A percentile compares a stretch with the other conserved stretches of the same genome.
Conservation (phyloP, 2,888 invertebrate species). For the Merodon equestris region DNA sequence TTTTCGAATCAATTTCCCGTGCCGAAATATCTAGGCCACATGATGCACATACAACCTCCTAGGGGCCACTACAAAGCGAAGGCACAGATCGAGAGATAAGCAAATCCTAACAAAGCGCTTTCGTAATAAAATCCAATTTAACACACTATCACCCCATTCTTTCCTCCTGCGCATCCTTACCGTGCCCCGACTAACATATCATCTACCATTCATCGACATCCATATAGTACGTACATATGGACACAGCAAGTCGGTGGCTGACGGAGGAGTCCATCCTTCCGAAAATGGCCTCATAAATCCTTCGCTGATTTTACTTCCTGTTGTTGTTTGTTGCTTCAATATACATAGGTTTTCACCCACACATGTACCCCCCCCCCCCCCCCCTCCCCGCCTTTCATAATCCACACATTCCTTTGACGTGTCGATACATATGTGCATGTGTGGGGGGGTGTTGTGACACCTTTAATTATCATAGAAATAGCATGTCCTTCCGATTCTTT, state of each 20-base stretch:
- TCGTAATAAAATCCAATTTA: slow-evolving; percentile 57
- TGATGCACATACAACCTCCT: neutral
- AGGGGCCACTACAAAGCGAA: neutral
- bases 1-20: slow-evolving; percentile 52
- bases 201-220: too few species aligned
- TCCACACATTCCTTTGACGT: too few species aligned
- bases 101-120: slow-evolving; percentile 58
- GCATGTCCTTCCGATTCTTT: slow-evolving; percentile 29
- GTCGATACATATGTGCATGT: too few species aligned
- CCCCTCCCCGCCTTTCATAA: too few species aligned
- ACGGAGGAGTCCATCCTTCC: slow-evolving; percentile 32
- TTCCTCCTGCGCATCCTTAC: neutral
- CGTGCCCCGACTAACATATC: too few species aligned
- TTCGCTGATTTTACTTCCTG: slow-evolving; percentile 36
- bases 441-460: slow-evolving; percentile 14
- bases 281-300: slow-evolving; percentile 48
- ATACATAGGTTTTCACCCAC: too few species aligned
- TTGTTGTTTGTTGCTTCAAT: too few species aligned
- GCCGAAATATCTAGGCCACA: slow-evolving; percentile 32
- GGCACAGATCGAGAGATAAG: slow-evolving; percentile 34
- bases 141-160: slow-evolving; percentile 33
- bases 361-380: too few species aligned
- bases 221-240: too few species aligned
- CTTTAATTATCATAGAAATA: slow-evolving; percentile 51
- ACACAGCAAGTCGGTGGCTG: neutral